phyloP scores from a whole-genome alignment of 2,113 vertebrate species.

The Pionites leucogaster region DNA sequence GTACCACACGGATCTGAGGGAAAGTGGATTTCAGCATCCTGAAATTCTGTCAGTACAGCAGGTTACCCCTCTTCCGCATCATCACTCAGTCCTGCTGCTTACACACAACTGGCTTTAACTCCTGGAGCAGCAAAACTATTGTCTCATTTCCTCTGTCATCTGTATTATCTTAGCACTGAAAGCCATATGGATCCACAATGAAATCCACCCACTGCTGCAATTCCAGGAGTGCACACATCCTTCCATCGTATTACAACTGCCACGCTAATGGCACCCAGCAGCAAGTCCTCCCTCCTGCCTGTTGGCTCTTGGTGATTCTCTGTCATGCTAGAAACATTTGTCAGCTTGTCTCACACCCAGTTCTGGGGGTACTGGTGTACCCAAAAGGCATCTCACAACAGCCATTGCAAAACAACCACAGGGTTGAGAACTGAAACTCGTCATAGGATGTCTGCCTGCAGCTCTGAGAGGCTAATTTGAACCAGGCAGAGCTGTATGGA shows the following conservation, averaged over 20 bases:
- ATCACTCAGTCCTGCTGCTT: background rate
- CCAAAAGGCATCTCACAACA: constrained; percentile 22
- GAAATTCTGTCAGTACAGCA: background rate
- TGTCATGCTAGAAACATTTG: background rate
- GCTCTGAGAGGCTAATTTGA: constrained; percentile 17
- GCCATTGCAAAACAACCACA: background rate
- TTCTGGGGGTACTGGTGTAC: background rate
- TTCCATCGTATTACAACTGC: background rate
- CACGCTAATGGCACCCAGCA: background rate
- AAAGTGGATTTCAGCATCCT: background rate
- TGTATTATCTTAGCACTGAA: background rate
- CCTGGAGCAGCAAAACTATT: background rate
- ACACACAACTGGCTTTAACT: background rate
- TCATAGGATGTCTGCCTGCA: background rate
- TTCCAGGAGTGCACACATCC: background rate
- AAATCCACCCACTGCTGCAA: background rate
- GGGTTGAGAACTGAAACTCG: background rate
- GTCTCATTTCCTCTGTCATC: background rate
- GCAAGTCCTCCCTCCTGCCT: constrained; percentile 1
- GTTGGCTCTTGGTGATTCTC: background rate
- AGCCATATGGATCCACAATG: background rate
- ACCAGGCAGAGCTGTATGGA: background rate
- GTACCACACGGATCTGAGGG: background rate
- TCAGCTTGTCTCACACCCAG: constrained; percentile 18
- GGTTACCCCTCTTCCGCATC: background rate